Percentiles rank a stretch among this genome's conserved stretches.
These are phyloP conservation scores for Dipodomys merriami DNA, from an alignment of 2,113 vertebrate genomes.

Conservation along the genomic window DNA sequence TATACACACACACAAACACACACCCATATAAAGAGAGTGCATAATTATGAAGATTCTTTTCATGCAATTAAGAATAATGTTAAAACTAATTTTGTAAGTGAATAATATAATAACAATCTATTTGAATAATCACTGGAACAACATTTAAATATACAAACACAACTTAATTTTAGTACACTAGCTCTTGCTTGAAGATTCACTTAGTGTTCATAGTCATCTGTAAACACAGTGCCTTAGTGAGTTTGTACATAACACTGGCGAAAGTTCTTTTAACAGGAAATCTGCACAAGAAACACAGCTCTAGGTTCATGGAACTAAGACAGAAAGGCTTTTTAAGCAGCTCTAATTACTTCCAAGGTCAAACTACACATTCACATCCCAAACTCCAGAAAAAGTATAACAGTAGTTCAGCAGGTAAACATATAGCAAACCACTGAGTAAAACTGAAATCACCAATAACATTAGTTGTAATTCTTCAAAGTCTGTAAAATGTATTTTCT, in stretches of 20 bases:
- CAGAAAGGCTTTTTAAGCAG: constrained; percentile 43
- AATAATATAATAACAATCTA: constrained; percentile 47
- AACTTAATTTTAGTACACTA: constrained; percentile 38
- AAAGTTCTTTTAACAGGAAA: constrained; percentile 51
- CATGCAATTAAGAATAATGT: background rate
- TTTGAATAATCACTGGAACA: constrained; percentile 31
- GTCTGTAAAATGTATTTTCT: background rate
- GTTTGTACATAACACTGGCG: background rate
- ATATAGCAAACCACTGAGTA: constrained; percentile 18
- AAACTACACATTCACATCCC: background rate
- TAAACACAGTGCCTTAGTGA: constrained; percentile 23
- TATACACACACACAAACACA: no score
- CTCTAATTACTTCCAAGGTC: background rate
- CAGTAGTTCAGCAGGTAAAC: background rate
- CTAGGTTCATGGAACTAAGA: background rate
- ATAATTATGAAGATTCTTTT: no score
- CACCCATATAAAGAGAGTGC: no score
- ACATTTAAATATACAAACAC: background rate
- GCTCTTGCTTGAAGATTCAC: constrained; percentile 65
- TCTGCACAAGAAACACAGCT: constrained; percentile 44
- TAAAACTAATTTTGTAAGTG: constrained; percentile 25
- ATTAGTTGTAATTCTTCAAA: background rate
- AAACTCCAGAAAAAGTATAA: background rate
- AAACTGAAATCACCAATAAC: constrained; percentile 30
- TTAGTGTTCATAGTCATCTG: constrained; percentile 57